Percentiles rank a stretch among this genome's conserved stretches.
These are phyloP conservation scores for Xestia xanthographa DNA, from an alignment of 2,888 invertebrate species.

Conservation along the genomic window DNA sequence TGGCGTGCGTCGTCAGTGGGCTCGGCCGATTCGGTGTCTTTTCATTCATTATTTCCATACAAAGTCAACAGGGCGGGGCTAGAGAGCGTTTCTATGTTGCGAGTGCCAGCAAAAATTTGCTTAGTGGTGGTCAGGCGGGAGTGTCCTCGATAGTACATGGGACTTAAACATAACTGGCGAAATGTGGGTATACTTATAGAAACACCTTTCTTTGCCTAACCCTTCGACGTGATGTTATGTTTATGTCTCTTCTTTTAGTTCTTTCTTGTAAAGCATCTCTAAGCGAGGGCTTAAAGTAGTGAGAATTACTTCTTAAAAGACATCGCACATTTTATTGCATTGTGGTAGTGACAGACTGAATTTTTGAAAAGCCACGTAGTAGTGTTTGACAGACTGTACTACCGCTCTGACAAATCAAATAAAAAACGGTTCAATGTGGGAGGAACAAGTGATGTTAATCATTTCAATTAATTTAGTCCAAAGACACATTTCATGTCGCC, in stretches of 20 bases:
- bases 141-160: no score
- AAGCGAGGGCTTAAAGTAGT: not conserved
- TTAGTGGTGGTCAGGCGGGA: no score
- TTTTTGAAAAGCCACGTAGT: not conserved
- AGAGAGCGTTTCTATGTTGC: no score
- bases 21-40: no score
- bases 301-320: not conserved
- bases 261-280: not conserved
- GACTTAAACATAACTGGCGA: no score
- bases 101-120: no score
- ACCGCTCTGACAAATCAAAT: not conserved
- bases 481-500: not conserved
- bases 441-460: not conserved
- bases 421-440: not conserved
- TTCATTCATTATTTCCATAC: no score
- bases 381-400: not conserved
- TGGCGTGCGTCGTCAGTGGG: no score
- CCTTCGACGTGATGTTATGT: not conserved
- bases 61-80: no score
- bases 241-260: not conserved
- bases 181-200: not conserved
- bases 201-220: not conserved
- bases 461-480: not conserved
- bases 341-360: not conserved
- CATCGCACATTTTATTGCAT: not conserved